Percentiles rank a stretch among this genome's conserved stretches.
These are phyloP conservation scores for Cebidichthys violaceus DNA, from an alignment of 2,113 vertebrate genomes.

Conservation along the genomic window DNA sequence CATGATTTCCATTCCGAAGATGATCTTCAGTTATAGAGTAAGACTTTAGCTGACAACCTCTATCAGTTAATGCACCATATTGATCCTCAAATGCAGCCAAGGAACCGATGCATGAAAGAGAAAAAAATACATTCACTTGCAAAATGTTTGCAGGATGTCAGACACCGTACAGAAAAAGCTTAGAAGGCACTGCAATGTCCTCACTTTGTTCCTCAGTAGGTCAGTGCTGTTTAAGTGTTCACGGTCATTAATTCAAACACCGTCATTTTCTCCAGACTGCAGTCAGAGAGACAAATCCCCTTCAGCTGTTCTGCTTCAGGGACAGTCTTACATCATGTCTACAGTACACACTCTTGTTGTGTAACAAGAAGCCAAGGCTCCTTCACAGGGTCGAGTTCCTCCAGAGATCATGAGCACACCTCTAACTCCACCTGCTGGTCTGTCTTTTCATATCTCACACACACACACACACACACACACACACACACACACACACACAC, in stretches of 20 bases:
- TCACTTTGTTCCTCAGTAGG: constrained; percentile 14
- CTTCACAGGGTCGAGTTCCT: not conserved
- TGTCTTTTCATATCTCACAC: not conserved
- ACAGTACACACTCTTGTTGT: constrained; percentile 1
- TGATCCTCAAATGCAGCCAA: constrained; percentile 10
- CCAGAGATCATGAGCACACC: constrained; percentile 34
- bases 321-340: constrained; percentile 38
- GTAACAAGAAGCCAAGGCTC: constrained; percentile 24
- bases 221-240: not conserved
- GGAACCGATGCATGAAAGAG: not conserved
- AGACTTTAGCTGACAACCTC: not conserved
- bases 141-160: not conserved
- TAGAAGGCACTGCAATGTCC: not conserved
- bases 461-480: not conserved
- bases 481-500: no score
- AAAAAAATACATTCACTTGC: not conserved
- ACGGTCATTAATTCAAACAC: constrained; percentile 20
- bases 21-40: not conserved
- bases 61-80: not conserved
- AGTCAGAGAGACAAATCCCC: not conserved
- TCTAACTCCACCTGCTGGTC: constrained; percentile 73
- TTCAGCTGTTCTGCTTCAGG: constrained; percentile 4
- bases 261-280: constrained; percentile 21
- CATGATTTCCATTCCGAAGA: not conserved
- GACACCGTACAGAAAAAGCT: not conserved